Percentiles rank a stretch among this genome's conserved stretches.
These are phyloP conservation scores for Etheostoma cragini DNA, from an alignment of 2,113 vertebrate genomes.

Conservation along the genomic window DNA sequence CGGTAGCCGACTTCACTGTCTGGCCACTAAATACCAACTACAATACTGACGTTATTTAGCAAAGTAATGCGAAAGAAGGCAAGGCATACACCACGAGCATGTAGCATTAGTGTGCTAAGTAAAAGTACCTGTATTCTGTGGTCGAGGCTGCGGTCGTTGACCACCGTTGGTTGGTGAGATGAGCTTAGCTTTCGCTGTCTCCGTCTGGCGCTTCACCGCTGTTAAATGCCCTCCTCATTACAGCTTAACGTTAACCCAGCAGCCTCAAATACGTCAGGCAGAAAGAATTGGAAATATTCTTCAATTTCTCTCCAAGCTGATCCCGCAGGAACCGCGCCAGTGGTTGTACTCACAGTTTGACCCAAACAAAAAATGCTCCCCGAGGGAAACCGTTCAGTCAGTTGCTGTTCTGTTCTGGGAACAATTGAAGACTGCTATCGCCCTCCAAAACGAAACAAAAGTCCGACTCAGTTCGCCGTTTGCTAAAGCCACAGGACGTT, in stretches of 20 bases:
- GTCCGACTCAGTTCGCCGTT: background rate
- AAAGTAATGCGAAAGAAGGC: background rate
- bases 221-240: constrained; percentile 54
- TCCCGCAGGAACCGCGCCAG: constrained; percentile 25
- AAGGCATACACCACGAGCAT: background rate
- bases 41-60: background rate
- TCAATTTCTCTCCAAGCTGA: background rate
- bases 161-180: constrained; percentile 40
- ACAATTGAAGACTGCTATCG: background rate
- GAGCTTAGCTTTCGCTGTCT: constrained; percentile 69
- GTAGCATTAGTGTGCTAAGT: background rate
- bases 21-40: constrained; percentile 14
- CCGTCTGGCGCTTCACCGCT: constrained; percentile 60
- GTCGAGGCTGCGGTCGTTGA: constrained; percentile 27
- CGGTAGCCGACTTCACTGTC: constrained; percentile 14
- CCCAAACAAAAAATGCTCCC: constrained; percentile 63
- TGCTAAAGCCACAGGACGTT: background rate
- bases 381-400: constrained; percentile 25
- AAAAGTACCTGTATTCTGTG: constrained; percentile 53
- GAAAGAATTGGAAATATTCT: background rate
- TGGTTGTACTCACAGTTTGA: constrained; percentile 17
- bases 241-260: constrained; percentile 23
- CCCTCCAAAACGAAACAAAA: background rate
- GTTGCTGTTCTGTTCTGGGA: background rate
- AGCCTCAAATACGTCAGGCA: constrained; percentile 1